Evolutionary conservation across 2,797 vertebrate genomes (phyloP), one percentile per base, ranked within the genome.

Genomic region (Coccyzus lansbergi): DNA sequence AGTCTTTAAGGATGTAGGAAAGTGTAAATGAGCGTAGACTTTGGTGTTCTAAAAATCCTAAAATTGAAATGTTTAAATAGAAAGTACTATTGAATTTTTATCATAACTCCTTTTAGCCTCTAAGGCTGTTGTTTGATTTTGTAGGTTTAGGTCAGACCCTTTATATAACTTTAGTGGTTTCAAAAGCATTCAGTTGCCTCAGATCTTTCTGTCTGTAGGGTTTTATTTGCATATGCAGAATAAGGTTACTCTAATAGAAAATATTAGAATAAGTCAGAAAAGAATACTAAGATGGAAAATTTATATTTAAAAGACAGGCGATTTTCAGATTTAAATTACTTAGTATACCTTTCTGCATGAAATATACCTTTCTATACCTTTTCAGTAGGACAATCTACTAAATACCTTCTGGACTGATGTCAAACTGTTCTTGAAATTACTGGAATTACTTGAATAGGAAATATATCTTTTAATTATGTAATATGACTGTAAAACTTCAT

Each of bases 271-370:
- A 92, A 92, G 42, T 92, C 71, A 87, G 88, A 58, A 93, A 96
- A 96, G n/a, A 90, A 68, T 65, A 58, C 63, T 88, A 94, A 86
- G 38, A 58, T 56, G 42, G 91, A 49, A 79, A 65, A 49, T 65
- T 7, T 49, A 62, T 36, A 92, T 91, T 87, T 91, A 86, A 79
- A 91, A 92, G 83, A 11, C 15, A 81, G 22, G 19, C 31, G 62
- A 42, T 86, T 92, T 89, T 88, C 64, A 71, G 24, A 28, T 95
- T 95, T 95, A 94, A 93, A 87, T 97, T 95, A 49, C 58, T 94
- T 90, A 33, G 25, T 75, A 59, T 83, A 81, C 84, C 33, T 85
- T 59, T 90, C 93, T 68, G 60, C 53, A 83, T 92, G 71, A 92
- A 82, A n/a, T 75, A 59, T 83, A 81, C 84, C 33, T 85, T 59